Percentiles rank a stretch among this genome's conserved stretches.
Evolutionary conservation across 2,797 vertebrate genomes (phyloP).

Genomic region (Parauchenoglanis punctatus): DNA sequence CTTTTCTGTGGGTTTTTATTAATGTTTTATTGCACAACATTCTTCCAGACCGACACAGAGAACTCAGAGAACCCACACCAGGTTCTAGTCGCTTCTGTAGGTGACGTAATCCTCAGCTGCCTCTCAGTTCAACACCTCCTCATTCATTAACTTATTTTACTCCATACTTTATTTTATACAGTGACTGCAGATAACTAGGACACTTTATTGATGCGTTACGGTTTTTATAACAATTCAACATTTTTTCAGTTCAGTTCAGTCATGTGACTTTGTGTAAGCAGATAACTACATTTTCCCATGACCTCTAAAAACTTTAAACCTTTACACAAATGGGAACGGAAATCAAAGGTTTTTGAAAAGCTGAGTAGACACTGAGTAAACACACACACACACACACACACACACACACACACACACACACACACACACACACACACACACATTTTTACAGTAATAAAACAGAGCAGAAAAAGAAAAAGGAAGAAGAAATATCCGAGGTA

Average conservation of each 20-base stretch:
- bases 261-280: not conserved
- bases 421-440: not conserved
- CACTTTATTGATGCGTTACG: not conserved
- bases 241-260: not conserved
- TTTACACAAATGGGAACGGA: not conserved
- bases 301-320: not conserved
- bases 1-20: not conserved
- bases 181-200: not conserved
- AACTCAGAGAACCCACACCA: not conserved
- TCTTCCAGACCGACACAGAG: not conserved
- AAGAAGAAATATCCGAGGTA: not conserved
- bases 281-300: not conserved
- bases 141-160: not conserved
- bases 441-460: not conserved
- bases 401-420: conserved; percentile 2
- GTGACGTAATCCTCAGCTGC: not conserved
- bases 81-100: not conserved
- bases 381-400: conserved; percentile 7
- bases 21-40: not conserved
- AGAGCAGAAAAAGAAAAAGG: not conserved
- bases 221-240: not conserved
- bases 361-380: not conserved
- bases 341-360: not conserved
- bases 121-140: not conserved
- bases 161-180: not conserved